Conservation (phyloP, 2,797 vertebrate genomes). For the Lutjanus argentimaculatus region DNA sequence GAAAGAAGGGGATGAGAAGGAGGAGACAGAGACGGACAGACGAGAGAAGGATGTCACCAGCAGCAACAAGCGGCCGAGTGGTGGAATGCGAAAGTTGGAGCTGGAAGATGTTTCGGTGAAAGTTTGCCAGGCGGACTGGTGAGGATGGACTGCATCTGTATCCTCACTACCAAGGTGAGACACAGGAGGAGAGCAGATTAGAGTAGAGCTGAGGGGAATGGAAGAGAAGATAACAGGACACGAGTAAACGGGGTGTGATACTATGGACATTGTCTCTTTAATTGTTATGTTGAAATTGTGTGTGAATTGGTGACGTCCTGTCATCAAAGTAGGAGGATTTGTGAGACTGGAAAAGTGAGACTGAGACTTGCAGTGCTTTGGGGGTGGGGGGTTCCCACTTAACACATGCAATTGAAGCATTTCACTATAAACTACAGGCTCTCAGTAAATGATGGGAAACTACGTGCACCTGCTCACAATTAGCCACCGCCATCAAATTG, state of each 20-base stretch:
- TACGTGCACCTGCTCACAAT: constrained; percentile 6
- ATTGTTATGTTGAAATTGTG: not conserved
- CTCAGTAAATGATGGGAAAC: constrained; percentile 5
- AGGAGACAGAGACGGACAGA: constrained; percentile 39
- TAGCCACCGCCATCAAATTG: not conserved
- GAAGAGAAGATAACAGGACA: not conserved
- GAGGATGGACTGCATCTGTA: constrained; percentile 87
- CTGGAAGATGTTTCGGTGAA: constrained; percentile 64
- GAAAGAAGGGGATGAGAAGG: constrained; percentile 46
- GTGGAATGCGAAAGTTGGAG: constrained; percentile 48
- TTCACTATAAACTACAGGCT: not conserved
- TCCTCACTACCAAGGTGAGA: constrained; percentile 87
- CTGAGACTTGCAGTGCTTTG: not conserved
- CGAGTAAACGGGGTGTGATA: constrained; percentile 5
- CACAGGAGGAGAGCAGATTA: not conserved
- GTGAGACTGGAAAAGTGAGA: not conserved
- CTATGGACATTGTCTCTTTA: not conserved
- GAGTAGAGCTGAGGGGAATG: not conserved
- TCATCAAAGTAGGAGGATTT: not conserved
- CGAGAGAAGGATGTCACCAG: constrained; percentile 42
- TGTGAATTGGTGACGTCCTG: not conserved
- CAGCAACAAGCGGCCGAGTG: constrained; percentile 56
- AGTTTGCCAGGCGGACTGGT: constrained; percentile 56
- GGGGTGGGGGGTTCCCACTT: not conserved
- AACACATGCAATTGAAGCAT: constrained; percentile 1